Base-by-base conservation (phyloP, 2,113 vertebrate species). In the Fulmarus glacialis region DNA sequence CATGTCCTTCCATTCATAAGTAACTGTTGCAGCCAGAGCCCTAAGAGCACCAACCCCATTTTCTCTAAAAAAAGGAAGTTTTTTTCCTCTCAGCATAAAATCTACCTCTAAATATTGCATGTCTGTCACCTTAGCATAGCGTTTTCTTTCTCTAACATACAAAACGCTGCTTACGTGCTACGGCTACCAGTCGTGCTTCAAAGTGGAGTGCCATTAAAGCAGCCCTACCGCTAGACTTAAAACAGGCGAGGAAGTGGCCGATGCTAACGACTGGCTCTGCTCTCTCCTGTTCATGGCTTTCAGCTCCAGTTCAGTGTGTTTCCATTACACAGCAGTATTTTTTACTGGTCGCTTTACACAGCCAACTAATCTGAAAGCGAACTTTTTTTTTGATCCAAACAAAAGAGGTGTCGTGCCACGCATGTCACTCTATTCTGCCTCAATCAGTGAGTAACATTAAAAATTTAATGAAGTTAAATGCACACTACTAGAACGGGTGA, bases 1-100 rank as follows among this genome's bases (percentile, higher is more conserved):
- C 6, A 3, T 1, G 11, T 34, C 47, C 32, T 24, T 20, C 52
- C 12, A 2, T 19, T 29, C 12, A 1, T 6, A 4, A 5, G 9
- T 3, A 26, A 8, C 38, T 4, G 15, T 4, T 29, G 66, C 14
- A 26, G 10, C 64, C 30, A 3, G 42, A 21, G 22, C 3, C 20
- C 8, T 8, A 6, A 30, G 6, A 21, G 26, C 34, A 21, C 42
- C 15, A 21, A 23, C 59, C 21, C 15, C 13, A 4, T 40, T 56
- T 50, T 67, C 26, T 32, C 74, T 32, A 47, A 75, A 82, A n/a
- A 26, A n/a, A 32, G 2, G 1, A 22, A 43, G 12, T 14, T 40
- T 15, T 47, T 53, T 17, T 29, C 42, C 36, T 7, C 16, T 55
- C 6, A 6, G n/a, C 26, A 4, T 29, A 70, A 64, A 70, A 40